Percentiles rank a stretch among this genome's conserved stretches.
Evolutionary conservation across 2,888 invertebrate species (phyloP).

Genomic region (Volucella zonaria): DNA sequence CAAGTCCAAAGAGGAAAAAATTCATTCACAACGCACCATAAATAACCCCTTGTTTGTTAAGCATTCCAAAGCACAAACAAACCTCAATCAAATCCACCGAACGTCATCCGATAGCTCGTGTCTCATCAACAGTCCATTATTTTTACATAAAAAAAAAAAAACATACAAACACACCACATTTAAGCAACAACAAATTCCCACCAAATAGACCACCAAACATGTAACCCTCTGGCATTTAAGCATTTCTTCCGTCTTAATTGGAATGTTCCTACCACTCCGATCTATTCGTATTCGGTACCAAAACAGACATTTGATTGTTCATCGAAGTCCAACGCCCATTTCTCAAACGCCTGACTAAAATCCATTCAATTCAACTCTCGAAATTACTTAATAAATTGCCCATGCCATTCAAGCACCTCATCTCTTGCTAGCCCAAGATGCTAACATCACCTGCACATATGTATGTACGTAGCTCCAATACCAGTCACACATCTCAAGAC

Average conservation of each 20-base stretch:
- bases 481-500: slow-evolving; percentile 43
- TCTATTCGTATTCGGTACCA: slow-evolving; percentile 6
- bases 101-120: slow-evolving; percentile 32
- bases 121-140: slow-evolving; percentile 64
- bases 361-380: slow-evolving; percentile 48
- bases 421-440: background rate
- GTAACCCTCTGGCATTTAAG: slow-evolving; percentile 58
- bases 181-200: slow-evolving; percentile 17
- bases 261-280: slow-evolving; percentile 28
- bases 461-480: slow-evolving; percentile 42
- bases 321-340: slow-evolving; percentile 60
- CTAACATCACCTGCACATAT: background rate
- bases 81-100: slow-evolving; percentile 37
- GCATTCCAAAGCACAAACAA: slow-evolving; percentile 1
- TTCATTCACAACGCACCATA: too few relatives aligned
- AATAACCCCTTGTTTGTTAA: background rate
- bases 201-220: slow-evolving; percentile 63
- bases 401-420: slow-evolving; percentile 59
- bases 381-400: slow-evolving; percentile 73
- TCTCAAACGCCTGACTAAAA: slow-evolving; percentile 59
- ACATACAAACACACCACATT: background rate
- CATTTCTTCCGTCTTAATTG: slow-evolving; percentile 41
- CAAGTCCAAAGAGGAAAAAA: too few relatives aligned
- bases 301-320: slow-evolving; percentile 27
- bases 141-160: slow-evolving; percentile 34